Conservation (phyloP, 2,113 vertebrate species). For the Astatoreochromis straeleni region DNA sequence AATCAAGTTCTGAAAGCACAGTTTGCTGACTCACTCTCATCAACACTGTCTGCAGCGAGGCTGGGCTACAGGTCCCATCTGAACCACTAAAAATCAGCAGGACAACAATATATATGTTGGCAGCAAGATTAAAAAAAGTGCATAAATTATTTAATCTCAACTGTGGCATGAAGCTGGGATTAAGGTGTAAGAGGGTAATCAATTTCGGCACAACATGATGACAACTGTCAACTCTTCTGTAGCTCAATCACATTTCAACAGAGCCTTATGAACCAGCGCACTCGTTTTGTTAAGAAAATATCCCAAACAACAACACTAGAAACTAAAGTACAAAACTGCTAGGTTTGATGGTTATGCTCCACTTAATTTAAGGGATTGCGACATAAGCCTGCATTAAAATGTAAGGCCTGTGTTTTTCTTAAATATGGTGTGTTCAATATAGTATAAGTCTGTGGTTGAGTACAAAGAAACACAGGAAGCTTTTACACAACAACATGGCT, state of each 20-base stretch:
- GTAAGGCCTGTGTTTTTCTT: constrained; percentile 13
- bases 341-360: neutral
- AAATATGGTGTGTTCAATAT: constrained; percentile 1
- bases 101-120: neutral
- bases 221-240: neutral
- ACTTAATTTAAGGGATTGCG: neutral
- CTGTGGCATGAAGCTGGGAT: neutral
- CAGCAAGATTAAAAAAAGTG: neutral
- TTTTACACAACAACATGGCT: constrained; percentile 38
- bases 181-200: neutral
- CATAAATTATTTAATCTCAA: neutral
- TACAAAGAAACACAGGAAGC: neutral
- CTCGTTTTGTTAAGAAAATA: neutral
- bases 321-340: neutral
- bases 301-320: neutral
- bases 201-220: neutral
- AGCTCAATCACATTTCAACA: neutral
- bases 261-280: neutral
- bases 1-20: neutral
- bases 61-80: neutral
- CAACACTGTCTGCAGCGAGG: neutral
- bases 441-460: constrained; percentile 5
- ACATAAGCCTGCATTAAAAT: neutral
- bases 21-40: neutral
- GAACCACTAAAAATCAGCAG: neutral